Evolutionary conservation across 2,113 vertebrate species (phyloP), one percentile per base, ranked within the genome.

Genomic region (Riparia riparia): DNA sequence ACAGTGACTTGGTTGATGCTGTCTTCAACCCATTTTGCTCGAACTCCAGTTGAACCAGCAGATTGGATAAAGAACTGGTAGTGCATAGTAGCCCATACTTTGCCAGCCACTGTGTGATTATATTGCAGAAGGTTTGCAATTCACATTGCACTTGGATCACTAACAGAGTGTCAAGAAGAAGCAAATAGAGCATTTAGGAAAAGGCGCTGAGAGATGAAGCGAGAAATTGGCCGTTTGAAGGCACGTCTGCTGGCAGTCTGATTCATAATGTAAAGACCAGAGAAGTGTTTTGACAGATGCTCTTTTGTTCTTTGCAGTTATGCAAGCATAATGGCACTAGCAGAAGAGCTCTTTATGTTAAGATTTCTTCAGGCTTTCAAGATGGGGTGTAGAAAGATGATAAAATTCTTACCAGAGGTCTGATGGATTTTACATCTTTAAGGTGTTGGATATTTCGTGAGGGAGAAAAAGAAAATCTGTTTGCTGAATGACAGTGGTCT

Each of bases 261-360:
- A n/a, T 88, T 94, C 51, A 6, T 82, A 77, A 77, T 25, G 31
- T 80, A 69, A 89, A 85, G 90, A 47, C 81, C 51, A 89, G 49
- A 65, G 41, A 61, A 93, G 31, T 61, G n/a, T 82, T 91, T 72
- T 94, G 81, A 47, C 57, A 89, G 50, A 76, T 93, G 54, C 65
- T 87, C 39, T 56, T 88, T 81, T 86, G 65, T 81, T 91, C 89
- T 94, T 93, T 53, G 73, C 81, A 61, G n/a, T 89, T 93, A 84
- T 2, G 28, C 39, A 81, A 72, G 65, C 73, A 10, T 68, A 73
- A 69, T 93, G 54, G 34, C 53, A 45, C 22, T 61, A 89, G 37
- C 86, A 79, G 65, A 82, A 56, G 20, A 49, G 12, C 41, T 63
- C 32, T 22, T 53, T 44, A 37, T 68, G n/a, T 89, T 89, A 54